A percentile compares a stretch with the other conserved stretches of the same genome.
These are phyloP conservation scores for Parazoanthus darwini DNA, from an alignment of 92 coral and sea anemone species.

Conservation along the genomic window DNA sequence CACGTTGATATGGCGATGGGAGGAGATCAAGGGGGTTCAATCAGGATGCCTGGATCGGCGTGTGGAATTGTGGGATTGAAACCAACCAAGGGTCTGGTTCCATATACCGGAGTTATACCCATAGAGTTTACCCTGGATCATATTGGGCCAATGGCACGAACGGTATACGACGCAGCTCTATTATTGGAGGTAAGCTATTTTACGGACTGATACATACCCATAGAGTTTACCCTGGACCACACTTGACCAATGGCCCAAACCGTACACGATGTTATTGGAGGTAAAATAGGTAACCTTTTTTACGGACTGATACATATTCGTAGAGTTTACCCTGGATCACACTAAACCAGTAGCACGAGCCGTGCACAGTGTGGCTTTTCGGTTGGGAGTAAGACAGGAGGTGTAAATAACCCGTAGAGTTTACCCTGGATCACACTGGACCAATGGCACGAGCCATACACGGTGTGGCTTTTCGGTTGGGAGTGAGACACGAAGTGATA, in stretches of 20 bases:
- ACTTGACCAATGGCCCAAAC: conserved; percentile 72
- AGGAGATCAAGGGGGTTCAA: conserved; percentile 92
- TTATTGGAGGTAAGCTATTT: conserved; percentile 23
- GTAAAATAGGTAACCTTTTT: conserved; percentile 55
- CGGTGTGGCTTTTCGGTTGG: no score
- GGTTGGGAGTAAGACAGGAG: neutral
- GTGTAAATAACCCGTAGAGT: conserved; percentile 21
- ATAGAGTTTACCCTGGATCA: conserved; percentile 65
- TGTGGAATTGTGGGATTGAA: conserved; percentile 91
- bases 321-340: conserved; percentile 20
- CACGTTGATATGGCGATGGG: conserved; percentile 91
- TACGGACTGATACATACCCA: no score
- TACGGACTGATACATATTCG: neutral
- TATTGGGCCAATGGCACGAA: conserved; percentile 30
- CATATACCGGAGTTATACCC: conserved; percentile 75
- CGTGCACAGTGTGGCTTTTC: neutral
- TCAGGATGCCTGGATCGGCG: conserved; percentile 69
- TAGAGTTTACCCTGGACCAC: neutral
- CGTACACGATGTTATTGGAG: conserved; percentile 72
- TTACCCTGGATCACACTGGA: conserved; percentile 40
- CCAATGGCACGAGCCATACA: no score
- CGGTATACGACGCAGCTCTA: conserved; percentile 44
- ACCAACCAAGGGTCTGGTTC: conserved; percentile 82
- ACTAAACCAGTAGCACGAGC: conserved; percentile 38
- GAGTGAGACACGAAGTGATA: no score